Evolutionary conservation across 2,888 invertebrate species (phyloP), one percentile per base, ranked within the genome.

Genomic region (Athalia circularis): DNA sequence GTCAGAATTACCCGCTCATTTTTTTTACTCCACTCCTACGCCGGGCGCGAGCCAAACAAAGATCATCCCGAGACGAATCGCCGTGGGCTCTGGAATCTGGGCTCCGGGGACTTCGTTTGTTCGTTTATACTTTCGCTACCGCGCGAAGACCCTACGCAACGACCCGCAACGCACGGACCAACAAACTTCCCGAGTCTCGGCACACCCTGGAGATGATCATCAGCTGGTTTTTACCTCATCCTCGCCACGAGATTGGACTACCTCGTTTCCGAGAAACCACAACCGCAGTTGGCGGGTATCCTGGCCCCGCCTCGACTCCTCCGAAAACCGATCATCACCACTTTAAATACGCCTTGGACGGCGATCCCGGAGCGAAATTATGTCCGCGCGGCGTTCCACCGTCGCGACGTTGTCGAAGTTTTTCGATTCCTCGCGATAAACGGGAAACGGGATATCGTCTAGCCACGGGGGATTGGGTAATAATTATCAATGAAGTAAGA

Each of bases 1-100:
- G 62, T 78, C 78, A 62, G 78, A 78, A 70, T 78, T 74, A 78
- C 70, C 9, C 72, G 68, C 64, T 59, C 78, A 78, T 78, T 78
- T 78, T 78, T 78, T 62, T 78, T 78, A 52, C 72, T 78, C 70
- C 52, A 72, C 70, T 54, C 54, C 78, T 75, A 75, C 75, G 61
- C 75, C 61, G 59, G 11, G 65, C 13, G 45, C 48, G 62, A 61
- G 62, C 78, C 78, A 78, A 78, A 78, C 64, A 74, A 78, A 78
- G 72, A 78, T 78, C 78, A 72, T 52, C 64, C 72, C 47, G 59
- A 72, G 72, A 59, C 72, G 72, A 29, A 29, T 29, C 29, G 59
- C 15, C 13, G 67, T 43, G 29, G 29, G 29, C 29, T 29, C 29
- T 29, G 29, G 29, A 29, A 29, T 29, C 43, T 59, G 43, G 59